Evolutionary conservation across 2,113 vertebrate genomes (phyloP), one percentile per base, ranked within the genome.

Genomic region (Sinocyclocheilus rhinocerous): DNA sequence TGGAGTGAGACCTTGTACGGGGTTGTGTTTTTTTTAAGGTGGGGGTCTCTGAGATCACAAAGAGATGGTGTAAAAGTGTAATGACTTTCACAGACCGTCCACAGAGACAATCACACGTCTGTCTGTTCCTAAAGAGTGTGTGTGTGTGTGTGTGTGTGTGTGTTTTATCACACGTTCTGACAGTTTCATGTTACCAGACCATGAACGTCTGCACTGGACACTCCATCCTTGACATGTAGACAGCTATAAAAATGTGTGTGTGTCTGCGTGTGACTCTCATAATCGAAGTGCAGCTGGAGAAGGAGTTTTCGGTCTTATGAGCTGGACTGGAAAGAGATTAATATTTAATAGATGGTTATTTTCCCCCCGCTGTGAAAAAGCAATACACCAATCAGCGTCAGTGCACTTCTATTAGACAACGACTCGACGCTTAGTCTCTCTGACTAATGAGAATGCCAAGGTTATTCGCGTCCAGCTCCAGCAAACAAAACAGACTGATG

Each of bases 261-360:
- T 84, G 63, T 63, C 13, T 78, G 52, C 8, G 63, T 72, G 86
- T 50, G 42, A 76, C 55, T 45, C 79, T 82, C 57, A 76, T 86
- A 86, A 82, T 72, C n/a, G 52, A 65, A 70, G 45, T 45, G 45
- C 69, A 42, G 24, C 45, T 70, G 77, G 42, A 67, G 45, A 83
- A 50, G 10, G 69, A 84, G 48, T 72, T 57, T 36, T 73, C 82
- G 24, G 26, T 67, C 55, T 72, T 86, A 57, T 70, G 67, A 84
- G 72, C 85, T 61, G 76, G 76, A 84, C 45, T 42, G 48, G 59
- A 89, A 78, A 85, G 61, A 88, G 75, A 90, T 91, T 85, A 86
- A 92, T 91, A 90, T 91, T 92, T 92, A 90, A 92, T 91, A 59
- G 72, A 83, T 83, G 55, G 82, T 87, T 86, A 89, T 88, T 87